Evolutionary conservation across 1,140 invertebrate genomes (phyloP).

Genomic region (Anoplophora glabripennis): DNA sequence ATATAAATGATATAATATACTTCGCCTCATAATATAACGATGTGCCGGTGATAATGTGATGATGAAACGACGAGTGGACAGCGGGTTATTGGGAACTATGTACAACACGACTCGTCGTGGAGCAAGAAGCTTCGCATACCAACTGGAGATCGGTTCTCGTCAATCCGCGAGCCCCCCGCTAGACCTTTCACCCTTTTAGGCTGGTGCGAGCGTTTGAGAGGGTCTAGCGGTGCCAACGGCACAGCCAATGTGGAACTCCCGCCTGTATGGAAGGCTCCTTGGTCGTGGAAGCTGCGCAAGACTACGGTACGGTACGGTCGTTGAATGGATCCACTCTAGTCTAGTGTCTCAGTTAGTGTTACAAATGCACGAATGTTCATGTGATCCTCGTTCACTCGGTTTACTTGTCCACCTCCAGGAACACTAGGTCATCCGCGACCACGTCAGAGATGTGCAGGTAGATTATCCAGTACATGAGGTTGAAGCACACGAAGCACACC

Average conservation of each 20-base stretch:
- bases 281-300: slow-evolving; percentile 32
- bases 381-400: slow-evolving; percentile 16
- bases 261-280: neutral
- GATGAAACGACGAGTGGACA: neutral
- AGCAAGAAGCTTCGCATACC: slow-evolving; percentile 1
- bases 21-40: neutral
- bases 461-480: slow-evolving; percentile 97
- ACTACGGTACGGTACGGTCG: slow-evolving; percentile 31
- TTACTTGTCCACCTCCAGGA: slow-evolving; percentile 78
- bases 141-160: too few relatives aligned
- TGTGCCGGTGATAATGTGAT: slow-evolving; percentile 1
- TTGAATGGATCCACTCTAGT: slow-evolving; percentile 31
- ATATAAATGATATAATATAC: too few relatives aligned
- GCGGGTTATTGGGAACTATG: slow-evolving; percentile 27
- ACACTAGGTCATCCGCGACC: slow-evolving; percentile 86
- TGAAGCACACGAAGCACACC: slow-evolving; percentile 96
- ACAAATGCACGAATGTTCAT: slow-evolving; percentile 34
- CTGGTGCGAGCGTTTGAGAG: too few relatives aligned
- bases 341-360: slow-evolving; percentile 18
- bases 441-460: slow-evolving; percentile 94
- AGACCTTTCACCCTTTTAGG: too few relatives aligned
- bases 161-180: too few relatives aligned
- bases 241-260: neutral
- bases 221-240: too few relatives aligned
- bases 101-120: slow-evolving; percentile 36